Base-by-base conservation (phyloP, 2,797 vertebrate species). In the Chelmon rostratus region DNA sequence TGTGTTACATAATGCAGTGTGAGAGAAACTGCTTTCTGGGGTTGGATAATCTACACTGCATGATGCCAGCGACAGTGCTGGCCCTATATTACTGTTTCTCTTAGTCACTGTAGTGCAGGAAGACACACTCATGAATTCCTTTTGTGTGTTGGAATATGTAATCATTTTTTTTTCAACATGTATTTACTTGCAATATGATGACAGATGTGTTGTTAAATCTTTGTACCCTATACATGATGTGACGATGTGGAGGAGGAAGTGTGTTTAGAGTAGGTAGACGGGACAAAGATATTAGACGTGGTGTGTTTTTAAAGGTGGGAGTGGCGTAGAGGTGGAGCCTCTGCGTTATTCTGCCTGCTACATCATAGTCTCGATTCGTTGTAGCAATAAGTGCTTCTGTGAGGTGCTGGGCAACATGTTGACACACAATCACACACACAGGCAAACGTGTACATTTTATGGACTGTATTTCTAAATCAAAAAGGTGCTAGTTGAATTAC, bases 301-400 rank as follows among this genome's bases (percentile, higher is more conserved):
- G 52, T 57, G 47, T 76, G 64, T 76, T 57, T 91, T 92, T 95
- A 49, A 65, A 54, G 9, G 67, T 91, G 94, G 16, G 95, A 94
- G 89, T 16, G n/a, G 49, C 61, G 47, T 44, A 18, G 93, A 76
- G 64, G 59, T 25, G 57, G 50, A 57, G 44, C 33, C 23, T 44
- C 50, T 37, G 7, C 6, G 2, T 71, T 59, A 16, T 38, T 62
- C 42, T 46, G 19, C 64, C 40, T n/a, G 19, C 47, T 38, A 25
- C 62, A 67, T 69, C 50, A 49, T 50, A 64, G 16, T 73, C 59
- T 52, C 1, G 54, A 81, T 85, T 89, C 49, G 59, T 75, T 62
- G 80, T 88, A 93, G 91, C 90, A 94, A 92, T 88, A 93, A 90
- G 85, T 87, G 86, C 85, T 89, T 90, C 79, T 62, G 84, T 85